These are phyloP conservation scores for Varanus komodoensis DNA, from an alignment of 2,113 vertebrate genomes.

Conservation along the genomic window DNA sequence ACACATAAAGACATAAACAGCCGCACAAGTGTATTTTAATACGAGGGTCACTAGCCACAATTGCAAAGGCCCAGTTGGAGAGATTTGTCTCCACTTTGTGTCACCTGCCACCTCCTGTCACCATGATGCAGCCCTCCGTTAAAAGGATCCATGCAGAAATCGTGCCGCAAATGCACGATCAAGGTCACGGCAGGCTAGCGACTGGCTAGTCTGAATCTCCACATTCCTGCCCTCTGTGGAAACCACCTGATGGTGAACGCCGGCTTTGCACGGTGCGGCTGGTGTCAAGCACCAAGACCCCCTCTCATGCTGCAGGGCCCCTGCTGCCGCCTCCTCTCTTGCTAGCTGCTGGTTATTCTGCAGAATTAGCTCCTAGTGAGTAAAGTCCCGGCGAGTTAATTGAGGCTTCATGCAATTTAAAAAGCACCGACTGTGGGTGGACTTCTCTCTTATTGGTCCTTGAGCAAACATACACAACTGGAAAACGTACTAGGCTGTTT, in stretches of 20 bases:
- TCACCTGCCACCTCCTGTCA: not conserved
- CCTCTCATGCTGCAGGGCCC: no score
- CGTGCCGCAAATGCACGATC: no score
- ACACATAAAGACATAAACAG: no score
- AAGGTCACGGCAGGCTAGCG: not conserved
- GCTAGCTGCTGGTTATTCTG: not conserved
- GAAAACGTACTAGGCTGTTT: not conserved
- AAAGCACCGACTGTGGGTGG: not conserved
- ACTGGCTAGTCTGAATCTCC: not conserved
- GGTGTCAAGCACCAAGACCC: no score
- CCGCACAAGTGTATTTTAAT: no score
- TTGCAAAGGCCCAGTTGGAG: no score
- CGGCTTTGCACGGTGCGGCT: no score
- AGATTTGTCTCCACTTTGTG: not conserved
- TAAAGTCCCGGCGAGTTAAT: no score
- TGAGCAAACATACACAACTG: not conserved
- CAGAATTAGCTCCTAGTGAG: not conserved
- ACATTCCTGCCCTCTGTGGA: not conserved
- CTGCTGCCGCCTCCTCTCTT: no score
- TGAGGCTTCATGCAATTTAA: no score
- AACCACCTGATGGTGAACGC: no score
- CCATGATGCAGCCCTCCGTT: not conserved
- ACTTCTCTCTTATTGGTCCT: not conserved
- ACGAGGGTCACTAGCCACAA: no score
- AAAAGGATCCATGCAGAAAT: not conserved